Evolutionary conservation across 2,113 vertebrate species (phyloP), one percentile per base, ranked within the genome.

Genomic region (Dunckerocampus dactyliophorus): DNA sequence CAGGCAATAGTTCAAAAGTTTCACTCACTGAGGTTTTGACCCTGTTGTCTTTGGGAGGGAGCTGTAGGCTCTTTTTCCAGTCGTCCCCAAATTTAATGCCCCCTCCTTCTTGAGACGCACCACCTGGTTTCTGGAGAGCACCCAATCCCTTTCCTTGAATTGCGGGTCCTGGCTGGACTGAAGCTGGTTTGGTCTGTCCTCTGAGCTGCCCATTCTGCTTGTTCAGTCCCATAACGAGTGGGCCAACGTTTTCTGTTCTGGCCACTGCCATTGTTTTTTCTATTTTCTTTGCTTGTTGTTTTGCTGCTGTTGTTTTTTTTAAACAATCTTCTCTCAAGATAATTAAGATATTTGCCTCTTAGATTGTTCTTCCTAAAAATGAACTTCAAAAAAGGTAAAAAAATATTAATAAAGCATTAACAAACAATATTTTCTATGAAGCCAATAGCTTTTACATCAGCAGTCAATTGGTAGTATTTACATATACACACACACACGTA

Each of bases 171-270:
- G 86, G 65, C 46, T 80, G 89, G 69, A 83, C 69, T 14, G 87
- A 49, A 50, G 78, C 69, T 24, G 89, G 71, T 75, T 90, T 91
- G 61, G 79, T 84, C 76, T 82, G 88, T 76, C 89, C 89, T 82
- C 82, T 55, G 69, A 89, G 83, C 79, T 91, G 90, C 61, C 89
- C 89, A 16, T 90, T 92, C 79, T 90, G 90, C 82, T 91, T 92
- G 75, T 81, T 87, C 66, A 91, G 77, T 69, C 87, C 90, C 89
- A 91, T 84, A n/a, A 88, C 70, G 0, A 86, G 72, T 0, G 88
- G 75, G 43, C 86, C 87, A 4, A 81, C 67, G 21, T 51, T 91
- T 77, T 91, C 89, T 68, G 88, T 91, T 75, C 87, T 87, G 62
- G 89, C 83, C 0, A 85, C 87, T 21, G 90, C 88, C 90, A 91